Base-by-base conservation (phyloP, 2,797 vertebrate species). In the Brachyalestes nurse region DNA sequence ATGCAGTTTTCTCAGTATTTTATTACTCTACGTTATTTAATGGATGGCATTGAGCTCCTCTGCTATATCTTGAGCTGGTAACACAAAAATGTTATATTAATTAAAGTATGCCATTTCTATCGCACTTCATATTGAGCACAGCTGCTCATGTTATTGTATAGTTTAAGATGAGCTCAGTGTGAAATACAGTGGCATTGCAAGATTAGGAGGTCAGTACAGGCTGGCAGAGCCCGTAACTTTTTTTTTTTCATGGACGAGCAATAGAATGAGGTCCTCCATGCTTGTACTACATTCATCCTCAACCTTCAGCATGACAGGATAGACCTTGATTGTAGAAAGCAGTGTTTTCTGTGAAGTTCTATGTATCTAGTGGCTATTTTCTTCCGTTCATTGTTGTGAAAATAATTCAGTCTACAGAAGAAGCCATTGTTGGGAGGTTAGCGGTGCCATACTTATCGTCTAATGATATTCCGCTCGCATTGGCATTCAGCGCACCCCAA, bases 401-500 rank as follows among this genome's bases (percentile, higher is more conserved):
- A 77, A 57, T 64, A 21, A 62, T 72, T 77, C 74, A 55, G 55
- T 19, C 47, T 62, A 25, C 57, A 76, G 66, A 57, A 71, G 58
- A 58, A 71, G 66, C 73, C 58, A 77, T 72, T 81, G 58, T 81
- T 77, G 28, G 62, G 66, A 40, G 8, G 60, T 73, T 73, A 71
- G 65, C 65, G 8, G 47, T 64, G 66, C 73, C 73, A 28, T 77
- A 71, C 80, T 77, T 64, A 71, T 71, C 25, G 65, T 42, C 65
- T 64, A 64, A 64, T 76, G 79, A 76, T 81, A 62, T 76, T 76
- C 73, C 64, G 38, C 65, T 42, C 64, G 38, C 55, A 70, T 70
- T 64, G 79, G 73, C 58, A 76, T 71, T 62, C 79, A 76, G 45
- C 49, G 6, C 66, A 62, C 42, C 73, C 80, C 76, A 81, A 77